These are phyloP conservation scores for Trematocara stigmaticum DNA, from an alignment of 2,113 vertebrate genomes.

Conservation along the genomic window DNA sequence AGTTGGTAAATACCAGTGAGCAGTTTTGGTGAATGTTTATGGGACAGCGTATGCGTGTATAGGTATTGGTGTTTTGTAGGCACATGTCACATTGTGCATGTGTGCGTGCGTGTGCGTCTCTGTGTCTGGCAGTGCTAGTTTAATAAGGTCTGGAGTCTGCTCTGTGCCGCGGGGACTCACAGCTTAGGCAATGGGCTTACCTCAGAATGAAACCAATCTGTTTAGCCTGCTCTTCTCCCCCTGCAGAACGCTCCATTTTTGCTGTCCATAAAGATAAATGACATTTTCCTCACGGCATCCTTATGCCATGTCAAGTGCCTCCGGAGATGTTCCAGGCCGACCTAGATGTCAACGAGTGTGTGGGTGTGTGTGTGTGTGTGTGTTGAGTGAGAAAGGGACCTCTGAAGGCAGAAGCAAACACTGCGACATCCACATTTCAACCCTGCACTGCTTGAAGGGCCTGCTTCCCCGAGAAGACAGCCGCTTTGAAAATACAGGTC, in stretches of 20 bases:
- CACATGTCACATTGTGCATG: constrained; percentile 49
- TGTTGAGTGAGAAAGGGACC: constrained; percentile 38
- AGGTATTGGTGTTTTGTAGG: constrained; percentile 53
- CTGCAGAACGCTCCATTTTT: constrained; percentile 65
- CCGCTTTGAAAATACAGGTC: constrained; percentile 29
- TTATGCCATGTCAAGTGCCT: constrained; percentile 53
- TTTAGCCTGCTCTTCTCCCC: constrained; percentile 65
- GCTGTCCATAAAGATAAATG: constrained; percentile 70
- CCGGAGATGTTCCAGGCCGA: constrained; percentile 50
- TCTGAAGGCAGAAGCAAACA: constrained; percentile 54
- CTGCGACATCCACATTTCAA: constrained; percentile 30
- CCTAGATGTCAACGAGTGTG: constrained; percentile 53
- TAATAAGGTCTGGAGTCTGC: constrained; percentile 73
- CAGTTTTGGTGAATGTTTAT: neutral
- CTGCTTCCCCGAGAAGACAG: constrained; percentile 10
- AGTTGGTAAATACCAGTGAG: neutral
- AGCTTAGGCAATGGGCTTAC: constrained; percentile 66
- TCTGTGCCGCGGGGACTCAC: constrained; percentile 62
- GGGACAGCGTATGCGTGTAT: neutral
- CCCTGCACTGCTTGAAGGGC: constrained; percentile 4
- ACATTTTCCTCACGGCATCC: constrained; percentile 64
- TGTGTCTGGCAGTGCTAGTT: constrained; percentile 62
- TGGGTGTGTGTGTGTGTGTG: constrained; percentile 28
- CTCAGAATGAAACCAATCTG: constrained; percentile 77
- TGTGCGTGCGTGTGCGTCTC: constrained; percentile 15